Base-by-base conservation (phyloP, 1,140 invertebrate genomes). In the Alviniconcha marisindica region DNA sequence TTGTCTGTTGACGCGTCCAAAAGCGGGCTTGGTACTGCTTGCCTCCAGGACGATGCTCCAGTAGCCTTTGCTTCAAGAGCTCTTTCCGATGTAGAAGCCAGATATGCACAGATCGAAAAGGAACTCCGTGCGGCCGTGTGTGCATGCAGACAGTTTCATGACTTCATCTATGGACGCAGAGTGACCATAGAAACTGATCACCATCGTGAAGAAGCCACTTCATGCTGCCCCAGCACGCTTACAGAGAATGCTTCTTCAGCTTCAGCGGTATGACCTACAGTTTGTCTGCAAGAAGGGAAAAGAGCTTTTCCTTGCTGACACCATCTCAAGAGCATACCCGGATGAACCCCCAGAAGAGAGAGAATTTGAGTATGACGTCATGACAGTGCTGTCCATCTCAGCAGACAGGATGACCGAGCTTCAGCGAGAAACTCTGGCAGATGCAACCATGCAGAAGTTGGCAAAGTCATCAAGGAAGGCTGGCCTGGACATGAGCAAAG, bases 41-140 rank as follows among this genome's bases (percentile, higher is more conserved):
- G 93, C 0, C 73, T 93, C 24, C 93, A 94, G 84, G 85, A 93
- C 56, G 82, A 85, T 28, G 79, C 90, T 44, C 90, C 92, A 12
- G 87, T 94, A 2, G 87, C 87, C 33, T 94, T 90, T 90, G 90
- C 92, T 7, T 94, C 93, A 7, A 83, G 92, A 51, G 88, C 92
- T 15, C 84, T 94, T 18, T 93, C 40, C 88, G 84, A 38, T 79
- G 91, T 85, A 81, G 86, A 79, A 87, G 93, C 66, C 91, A 24
- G 73, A 21, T 88, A 87, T 77, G 84, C 86, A 21, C 93, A 94
- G 88, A 92, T 94, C 0, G 93, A 95, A 87, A 88, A 93, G 88
- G 94, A 95, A 89, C 93, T 93, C 15, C 85, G 94, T 12, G 93
- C 93, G 10, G 91, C 95, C 21, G 86, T 94, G 1, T 95, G 92